Percentiles rank a stretch among this genome's conserved stretches.
These are phyloP conservation scores for Germaria angustata DNA, from an alignment of 2,888 invertebrate genomes.

Conservation along the genomic window DNA sequence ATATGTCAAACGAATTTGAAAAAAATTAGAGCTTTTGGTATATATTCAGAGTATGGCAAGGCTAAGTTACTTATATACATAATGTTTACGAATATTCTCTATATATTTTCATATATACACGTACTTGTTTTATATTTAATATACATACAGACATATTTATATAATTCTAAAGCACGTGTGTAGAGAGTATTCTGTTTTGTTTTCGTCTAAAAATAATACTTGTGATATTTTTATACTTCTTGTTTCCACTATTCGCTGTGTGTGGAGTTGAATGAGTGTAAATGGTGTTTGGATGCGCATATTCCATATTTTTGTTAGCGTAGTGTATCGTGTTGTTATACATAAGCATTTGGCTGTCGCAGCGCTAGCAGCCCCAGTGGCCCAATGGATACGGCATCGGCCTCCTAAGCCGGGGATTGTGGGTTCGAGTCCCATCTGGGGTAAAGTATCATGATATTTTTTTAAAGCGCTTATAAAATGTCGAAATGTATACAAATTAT, in stretches of 20 bases:
- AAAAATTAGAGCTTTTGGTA: no score
- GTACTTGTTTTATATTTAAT: background rate
- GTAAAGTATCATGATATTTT: conserved; percentile 63
- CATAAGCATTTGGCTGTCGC: conserved; percentile 5
- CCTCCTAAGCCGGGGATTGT: conserved; percentile 76
- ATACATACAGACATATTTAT: background rate
- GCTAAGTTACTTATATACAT: no score
- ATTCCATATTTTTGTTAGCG: no score
- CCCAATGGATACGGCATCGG: conserved; percentile 76
- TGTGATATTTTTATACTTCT: conserved; percentile 40
- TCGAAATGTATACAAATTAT: no score
- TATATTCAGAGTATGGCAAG: no score
- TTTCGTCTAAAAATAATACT: conserved; percentile 32
- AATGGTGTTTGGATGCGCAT: background rate
- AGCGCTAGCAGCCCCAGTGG: conserved; percentile 69
- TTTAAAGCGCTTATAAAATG: no score
- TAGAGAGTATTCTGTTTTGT: background rate
- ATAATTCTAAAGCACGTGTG: background rate
- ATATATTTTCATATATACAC: conserved; percentile 5
- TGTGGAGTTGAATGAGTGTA: background rate
- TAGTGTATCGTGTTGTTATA: conserved; percentile 18
- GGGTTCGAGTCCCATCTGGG: conserved; percentile 76
- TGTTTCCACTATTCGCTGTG: background rate
- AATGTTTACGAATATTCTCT: background rate
- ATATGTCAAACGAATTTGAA: no score